phyloP scores from a whole-genome alignment of 2,113 vertebrate species.

The Theristicus caerulescens region DNA sequence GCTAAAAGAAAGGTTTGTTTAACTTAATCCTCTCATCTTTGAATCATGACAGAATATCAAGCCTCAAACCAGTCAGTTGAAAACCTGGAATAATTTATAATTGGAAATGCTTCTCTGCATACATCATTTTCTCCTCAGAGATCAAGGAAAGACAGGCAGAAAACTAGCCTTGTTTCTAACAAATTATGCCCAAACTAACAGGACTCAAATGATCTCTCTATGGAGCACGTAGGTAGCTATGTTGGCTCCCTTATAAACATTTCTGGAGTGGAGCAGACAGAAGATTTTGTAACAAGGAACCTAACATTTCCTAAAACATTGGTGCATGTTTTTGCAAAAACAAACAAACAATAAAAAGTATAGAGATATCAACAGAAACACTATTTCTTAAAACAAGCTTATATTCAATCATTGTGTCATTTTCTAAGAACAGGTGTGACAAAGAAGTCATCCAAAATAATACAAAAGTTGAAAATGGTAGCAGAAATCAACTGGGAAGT shows the following conservation, averaged over 20 bases:
- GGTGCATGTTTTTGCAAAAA: background rate
- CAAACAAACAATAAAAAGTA: background rate
- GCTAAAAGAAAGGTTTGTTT: background rate
- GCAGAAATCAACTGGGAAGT: background rate
- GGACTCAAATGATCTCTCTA: background rate
- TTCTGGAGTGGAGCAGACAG: background rate
- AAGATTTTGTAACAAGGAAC: background rate
- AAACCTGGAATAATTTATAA: slow-evolving; percentile 6
- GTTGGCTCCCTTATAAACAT: background rate
- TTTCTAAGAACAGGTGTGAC: background rate
- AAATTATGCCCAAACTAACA: background rate
- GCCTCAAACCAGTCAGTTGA: background rate
- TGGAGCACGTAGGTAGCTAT: background rate
- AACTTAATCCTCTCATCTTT: background rate
- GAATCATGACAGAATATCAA: background rate
- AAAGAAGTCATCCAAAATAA: background rate
- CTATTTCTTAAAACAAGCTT: background rate
- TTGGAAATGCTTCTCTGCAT: background rate
- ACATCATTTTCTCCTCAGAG: background rate
- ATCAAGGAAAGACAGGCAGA: background rate
- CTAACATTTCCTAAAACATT: background rate
- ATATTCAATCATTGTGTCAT: background rate
- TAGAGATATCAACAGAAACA: background rate
- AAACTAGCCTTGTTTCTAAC: background rate
- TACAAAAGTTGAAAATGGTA: background rate